phyloP scores from a whole-genome alignment of 2,888 invertebrate genomes.

The Tiliacea citrago region DNA sequence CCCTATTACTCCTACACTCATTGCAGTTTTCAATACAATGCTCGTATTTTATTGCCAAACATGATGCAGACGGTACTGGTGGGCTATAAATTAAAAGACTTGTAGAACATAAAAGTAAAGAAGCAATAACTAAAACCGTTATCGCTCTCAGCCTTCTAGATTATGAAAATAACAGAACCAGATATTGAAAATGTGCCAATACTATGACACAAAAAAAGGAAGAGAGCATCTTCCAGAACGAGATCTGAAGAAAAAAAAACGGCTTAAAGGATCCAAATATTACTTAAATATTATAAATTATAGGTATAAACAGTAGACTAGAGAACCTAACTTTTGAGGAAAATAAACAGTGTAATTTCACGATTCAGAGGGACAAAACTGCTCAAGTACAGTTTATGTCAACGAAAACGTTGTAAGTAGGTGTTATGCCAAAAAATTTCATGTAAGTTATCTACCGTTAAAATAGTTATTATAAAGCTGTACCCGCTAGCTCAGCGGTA shows the following conservation, averaged over 20 bases:
- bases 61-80: neutral
- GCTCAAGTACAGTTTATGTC: constrained; percentile 7
- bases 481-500: neutral
- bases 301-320: neutral
- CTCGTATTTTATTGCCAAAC: constrained; percentile 20
- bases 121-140: neutral
- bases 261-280: neutral
- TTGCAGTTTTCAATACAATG: constrained; percentile 33
- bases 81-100: neutral
- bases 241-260: neutral
- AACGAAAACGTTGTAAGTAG: neutral
- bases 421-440: neutral
- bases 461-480: constrained; percentile 15
- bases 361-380: constrained; percentile 12
- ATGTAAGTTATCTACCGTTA: constrained; percentile 13
- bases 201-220: neutral
- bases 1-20: constrained; percentile 49
- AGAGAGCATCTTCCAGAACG: neutral
- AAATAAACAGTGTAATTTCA: constrained; percentile 7
- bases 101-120: neutral
- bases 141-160: too few species aligned
- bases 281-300: neutral
- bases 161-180: neutral
- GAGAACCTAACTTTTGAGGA: neutral
- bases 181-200: neutral